Base-by-base conservation (phyloP, 2,888 invertebrate genomes). In the Lepidocyrtoides sp. region DNA sequence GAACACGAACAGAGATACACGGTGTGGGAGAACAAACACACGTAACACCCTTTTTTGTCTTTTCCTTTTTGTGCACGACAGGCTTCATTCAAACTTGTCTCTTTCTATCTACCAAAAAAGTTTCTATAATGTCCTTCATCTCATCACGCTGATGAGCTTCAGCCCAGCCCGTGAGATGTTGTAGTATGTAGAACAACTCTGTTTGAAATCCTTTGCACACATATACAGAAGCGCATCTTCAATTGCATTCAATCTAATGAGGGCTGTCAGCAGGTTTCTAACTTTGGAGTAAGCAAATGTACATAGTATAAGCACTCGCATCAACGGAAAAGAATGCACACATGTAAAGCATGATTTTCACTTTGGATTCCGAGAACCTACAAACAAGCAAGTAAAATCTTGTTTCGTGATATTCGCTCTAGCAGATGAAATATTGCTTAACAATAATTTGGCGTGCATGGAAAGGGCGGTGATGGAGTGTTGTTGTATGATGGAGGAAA, bases 31-130 rank as follows among this genome's bases (percentile, higher is more conserved):
- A 23, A 77, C 51, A 51, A 51, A 77, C 48, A 36, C 60, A 54
- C n/a, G 77, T 69, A 89, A 83, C 89, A 82, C 82, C 89, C 89
- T 75, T 82, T 69, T 83, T 83, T 82, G 82, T 66, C 69, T 66
- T 81, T 51, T 66, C 63, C 36, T 57, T 79, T 63, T 23, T 83
- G 41, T 60, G 7, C 60, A 60, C 29, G 41, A 20, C 63, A 66
- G 20, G 57, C 32, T 86, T 29, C 51, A n/a, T 36, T 54, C 81
- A 82, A 82, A 82, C 29, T 57, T 60, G 36, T 60, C 32, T 41
- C 17, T 41, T 60, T 66, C 32, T n/a, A 32, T 72, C 41, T 41
- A 63, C 12, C 29, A 10, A 63, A 41, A 72, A 36, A 72, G 17
- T 72, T 72, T 36, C 72, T 41, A 3, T 10, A 8, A 44, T 72